Evolutionary conservation across 2,797 vertebrate species (phyloP), one percentile per base, ranked within the genome.

Genomic region (Enteromius fasciolatus): DNA sequence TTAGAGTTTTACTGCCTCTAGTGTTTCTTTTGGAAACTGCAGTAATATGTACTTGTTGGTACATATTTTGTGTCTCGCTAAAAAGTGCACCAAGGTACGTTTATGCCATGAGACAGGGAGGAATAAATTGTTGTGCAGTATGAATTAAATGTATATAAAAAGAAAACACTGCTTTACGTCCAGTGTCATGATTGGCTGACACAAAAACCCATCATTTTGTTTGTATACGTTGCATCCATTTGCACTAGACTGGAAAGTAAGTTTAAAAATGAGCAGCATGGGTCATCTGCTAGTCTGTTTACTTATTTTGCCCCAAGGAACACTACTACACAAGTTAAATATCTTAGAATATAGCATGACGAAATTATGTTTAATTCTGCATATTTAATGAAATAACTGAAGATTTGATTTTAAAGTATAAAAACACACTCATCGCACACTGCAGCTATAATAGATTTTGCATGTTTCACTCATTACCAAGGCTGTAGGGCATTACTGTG

Each of bases 401-500:
- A 52, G 18, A 73, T n/a, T 52, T 52, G 48, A 33, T 73, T 61
- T 61, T 14, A 14, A 39, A 75, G 17, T 63, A 73, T 31, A 78
- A 31, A 64, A 46, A 67, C 23, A 50, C 25, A 68, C 41, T 48
- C 44, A 76, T 76, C 4, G 31, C 15, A 76, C 23, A 63, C 39
- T 28, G 33, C 23, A 63, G 52, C 74, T 61, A 46, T 14, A 41
- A 61, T 25, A 46, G 17, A 79, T 50, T 67, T 69, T 1, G n/a
- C 7, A 12, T 44, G 44, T 25, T 61, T 70, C n/a, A 59, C 33
- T 70, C 67, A 54, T 68, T 36, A 76, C 88, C 88, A 86, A 1
- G 81, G 87, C 72, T 83, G 11, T 75, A 80, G 77, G 83, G 36
- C 54, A 76, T 76, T 41, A 1, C 59, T 86, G 73, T 61, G 31